Evolutionary conservation across 2,888 invertebrate genomes (phyloP).

Genomic region (Xylocampa areola): DNA sequence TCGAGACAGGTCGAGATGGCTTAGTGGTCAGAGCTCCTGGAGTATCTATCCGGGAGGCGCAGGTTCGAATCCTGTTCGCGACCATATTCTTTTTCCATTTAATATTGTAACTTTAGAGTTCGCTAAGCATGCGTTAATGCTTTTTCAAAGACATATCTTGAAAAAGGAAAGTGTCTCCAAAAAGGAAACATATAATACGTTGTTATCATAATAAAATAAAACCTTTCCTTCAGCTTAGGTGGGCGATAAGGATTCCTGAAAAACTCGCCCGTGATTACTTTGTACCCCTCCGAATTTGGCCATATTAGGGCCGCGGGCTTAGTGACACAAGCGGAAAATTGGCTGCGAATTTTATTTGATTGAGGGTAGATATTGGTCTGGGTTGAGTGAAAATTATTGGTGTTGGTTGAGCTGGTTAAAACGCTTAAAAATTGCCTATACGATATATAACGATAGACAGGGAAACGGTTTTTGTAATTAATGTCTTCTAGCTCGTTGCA

Average conservation of each 20-base stretch:
- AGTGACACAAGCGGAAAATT: constrained; percentile 48
- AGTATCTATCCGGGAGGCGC: no score
- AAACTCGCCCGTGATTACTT: constrained; percentile 59
- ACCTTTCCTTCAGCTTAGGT: constrained; percentile 48
- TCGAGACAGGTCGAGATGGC: no score
- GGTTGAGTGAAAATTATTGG: constrained; percentile 1
- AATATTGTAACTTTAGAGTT: no score
- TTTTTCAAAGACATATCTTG: constrained; percentile 9
- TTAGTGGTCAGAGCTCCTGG: no score
- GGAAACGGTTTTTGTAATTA: no score
- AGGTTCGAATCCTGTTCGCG: no score
- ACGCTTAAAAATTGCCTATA: no score
- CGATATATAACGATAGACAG: neutral
- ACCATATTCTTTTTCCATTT: no score
- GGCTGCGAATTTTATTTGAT: constrained; percentile 5
- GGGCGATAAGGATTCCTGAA: constrained; percentile 59
- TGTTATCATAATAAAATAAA: constrained; percentile 60
- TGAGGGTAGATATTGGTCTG: constrained; percentile 11
- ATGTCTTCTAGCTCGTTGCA: no score
- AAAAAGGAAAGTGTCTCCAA: constrained; percentile 29
- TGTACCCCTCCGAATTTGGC: constrained; percentile 42
- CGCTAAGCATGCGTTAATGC: no score
- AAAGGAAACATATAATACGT: constrained; percentile 42
- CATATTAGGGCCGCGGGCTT: constrained; percentile 23
- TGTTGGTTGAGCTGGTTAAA: neutral